Percentiles rank a stretch among this genome's conserved stretches.
Evolutionary conservation across 2,888 invertebrate species (phyloP).

Genomic region (Urechis unicinctus): DNA sequence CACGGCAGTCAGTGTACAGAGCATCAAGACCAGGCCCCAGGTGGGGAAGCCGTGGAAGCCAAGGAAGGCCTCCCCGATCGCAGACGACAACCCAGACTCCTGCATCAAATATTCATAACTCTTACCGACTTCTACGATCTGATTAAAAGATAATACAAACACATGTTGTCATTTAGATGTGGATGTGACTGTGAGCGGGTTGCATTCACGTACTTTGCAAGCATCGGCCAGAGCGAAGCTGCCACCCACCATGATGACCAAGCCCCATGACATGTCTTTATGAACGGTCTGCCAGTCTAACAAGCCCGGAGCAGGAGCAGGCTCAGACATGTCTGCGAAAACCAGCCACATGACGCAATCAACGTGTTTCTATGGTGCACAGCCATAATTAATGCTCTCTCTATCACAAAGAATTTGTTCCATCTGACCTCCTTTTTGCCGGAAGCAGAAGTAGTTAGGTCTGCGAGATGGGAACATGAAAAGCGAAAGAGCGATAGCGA

Average conservation of each 20-base stretch:
- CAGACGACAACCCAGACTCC: constrained; percentile 37
- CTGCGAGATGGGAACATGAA: constrained; percentile 11
- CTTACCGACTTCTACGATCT: neutral
- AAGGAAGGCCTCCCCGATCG: constrained; percentile 32
- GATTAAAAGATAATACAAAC: neutral
- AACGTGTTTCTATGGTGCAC: too few relatives aligned
- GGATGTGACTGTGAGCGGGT: too few relatives aligned
- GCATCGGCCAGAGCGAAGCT: constrained; percentile 87
- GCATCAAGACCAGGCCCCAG: constrained; percentile 32
- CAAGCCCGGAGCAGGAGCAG: too few relatives aligned
- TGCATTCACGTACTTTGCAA: too few relatives aligned
- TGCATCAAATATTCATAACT: constrained; percentile 11
- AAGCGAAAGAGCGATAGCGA: constrained; percentile 60
- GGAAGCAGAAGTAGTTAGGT: constrained; percentile 14
- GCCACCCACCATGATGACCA: constrained; percentile 78
- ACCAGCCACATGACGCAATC: too few relatives aligned
- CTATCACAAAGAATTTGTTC: too few relatives aligned
- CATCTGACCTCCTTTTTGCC: constrained; percentile 1
- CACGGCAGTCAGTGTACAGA: constrained; percentile 34
- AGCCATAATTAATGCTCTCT: too few relatives aligned
- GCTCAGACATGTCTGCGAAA: too few relatives aligned
- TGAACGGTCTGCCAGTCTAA: constrained; percentile 71
- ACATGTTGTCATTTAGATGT: neutral
- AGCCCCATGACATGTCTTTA: constrained; percentile 82
- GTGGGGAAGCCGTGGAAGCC: constrained; percentile 30